Percentiles rank a stretch among this genome's conserved stretches.
Evolutionary conservation across 2,113 vertebrate species (phyloP).

Genomic region (Ploceus nigricollis): DNA sequence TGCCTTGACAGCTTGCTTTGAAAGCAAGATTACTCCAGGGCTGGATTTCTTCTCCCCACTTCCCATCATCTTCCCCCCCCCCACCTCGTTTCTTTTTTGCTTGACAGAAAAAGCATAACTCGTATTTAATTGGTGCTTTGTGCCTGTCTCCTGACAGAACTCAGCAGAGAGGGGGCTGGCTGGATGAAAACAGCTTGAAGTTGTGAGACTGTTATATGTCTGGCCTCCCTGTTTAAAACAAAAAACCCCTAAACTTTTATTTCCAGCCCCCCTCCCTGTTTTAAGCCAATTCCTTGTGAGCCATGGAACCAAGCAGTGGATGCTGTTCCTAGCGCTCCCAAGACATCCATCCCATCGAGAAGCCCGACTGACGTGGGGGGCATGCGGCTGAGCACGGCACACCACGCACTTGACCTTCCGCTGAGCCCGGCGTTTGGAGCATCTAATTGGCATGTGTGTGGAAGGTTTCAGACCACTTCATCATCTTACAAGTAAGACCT

Average conservation of each 20-base stretch:
- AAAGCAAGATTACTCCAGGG: constrained; percentile 37
- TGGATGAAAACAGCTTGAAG: constrained; percentile 15
- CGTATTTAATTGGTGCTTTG: constrained; percentile 57
- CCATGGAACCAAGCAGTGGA: accelerated
- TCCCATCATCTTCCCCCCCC: neutral
- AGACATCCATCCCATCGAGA: neutral
- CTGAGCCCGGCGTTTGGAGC: neutral
- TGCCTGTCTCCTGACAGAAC: constrained; percentile 52
- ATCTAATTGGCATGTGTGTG: neutral
- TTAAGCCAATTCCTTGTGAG: neutral
- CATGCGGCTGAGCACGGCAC: accelerated
- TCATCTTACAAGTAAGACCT: neutral
- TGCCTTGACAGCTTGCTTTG: constrained; percentile 53
- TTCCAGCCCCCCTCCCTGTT: neutral
- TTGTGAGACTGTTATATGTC: neutral
- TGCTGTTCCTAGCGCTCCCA: neutral
- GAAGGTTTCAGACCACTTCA: neutral
- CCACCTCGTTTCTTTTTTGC: neutral
- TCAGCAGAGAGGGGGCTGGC: neutral
- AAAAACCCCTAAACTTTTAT: neutral
- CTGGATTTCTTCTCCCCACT: neutral
- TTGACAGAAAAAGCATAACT: constrained; percentile 60
- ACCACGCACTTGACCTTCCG: neutral
- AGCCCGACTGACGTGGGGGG: accelerated
- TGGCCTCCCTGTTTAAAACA: neutral